Percentiles rank a stretch among this genome's conserved stretches.
phyloP scores from a whole-genome alignment of 2,113 vertebrate genomes.

The Xenopus tropicalis region UCB_Xtro_10.0 CM004447.2:85142501-85143000 shows the following conservation, averaged over 20 bases:
- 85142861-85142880: constrained; percentile 28
- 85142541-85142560: no score
- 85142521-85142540: no score
- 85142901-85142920: not conserved
- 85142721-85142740: constrained; percentile 72
- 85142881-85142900: not conserved
- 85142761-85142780: constrained; percentile 86
- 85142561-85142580: no score
- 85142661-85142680: constrained; percentile 19
- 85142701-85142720: constrained; percentile 48
- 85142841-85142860: constrained; percentile 17
- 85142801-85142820: constrained; percentile 73
- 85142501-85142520: no score
- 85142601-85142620: not conserved
- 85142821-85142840: constrained; percentile 53
- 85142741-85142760: constrained; percentile 89
- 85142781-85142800: constrained; percentile 71
- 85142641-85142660: constrained; percentile 22
- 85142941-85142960: not conserved
- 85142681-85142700: constrained; percentile 38
- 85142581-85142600: not conserved
- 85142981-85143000: not conserved
- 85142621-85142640: constrained; percentile 1
- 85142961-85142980: no score
- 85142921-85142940: not conserved